These are phyloP conservation scores for Spinus olivaceus DNA, from an alignment of 2,797 vertebrate genomes.

Conservation along the genomic window DNA sequence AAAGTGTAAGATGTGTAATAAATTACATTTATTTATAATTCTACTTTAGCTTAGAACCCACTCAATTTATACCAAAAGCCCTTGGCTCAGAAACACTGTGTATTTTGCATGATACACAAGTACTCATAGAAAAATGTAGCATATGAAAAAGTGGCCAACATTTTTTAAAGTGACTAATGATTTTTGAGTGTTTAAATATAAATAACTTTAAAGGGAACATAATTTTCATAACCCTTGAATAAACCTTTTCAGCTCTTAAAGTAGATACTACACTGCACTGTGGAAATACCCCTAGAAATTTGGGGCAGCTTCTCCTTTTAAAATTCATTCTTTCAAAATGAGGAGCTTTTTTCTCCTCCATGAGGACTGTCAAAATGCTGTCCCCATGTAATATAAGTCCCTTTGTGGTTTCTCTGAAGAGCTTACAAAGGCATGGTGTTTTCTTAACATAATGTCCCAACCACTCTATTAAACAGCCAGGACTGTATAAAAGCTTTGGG, in stretches of 20 bases:
- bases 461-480: background rate
- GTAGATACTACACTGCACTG: background rate
- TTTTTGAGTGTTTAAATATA: constrained; percentile 22
- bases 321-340: background rate
- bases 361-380: background rate
- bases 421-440: background rate
- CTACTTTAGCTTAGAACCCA: background rate
- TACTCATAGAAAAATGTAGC: background rate
- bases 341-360: background rate
- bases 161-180: constrained; percentile 34
- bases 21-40: constrained; percentile 15
- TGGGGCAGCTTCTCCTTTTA: background rate
- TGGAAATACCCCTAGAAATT: background rate
- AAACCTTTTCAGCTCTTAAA: background rate
- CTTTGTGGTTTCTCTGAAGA: background rate
- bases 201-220: constrained; percentile 1
- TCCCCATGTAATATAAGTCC: background rate
- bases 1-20: background rate
- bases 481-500: background rate
- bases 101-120: background rate
- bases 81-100: constrained; percentile 2
- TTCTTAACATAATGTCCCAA: background rate
- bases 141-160: background rate
- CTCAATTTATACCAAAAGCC: background rate
- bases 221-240: background rate